Base-by-base conservation (phyloP, 1,140 invertebrate species). In the Neodiprion virginianus region DNA sequence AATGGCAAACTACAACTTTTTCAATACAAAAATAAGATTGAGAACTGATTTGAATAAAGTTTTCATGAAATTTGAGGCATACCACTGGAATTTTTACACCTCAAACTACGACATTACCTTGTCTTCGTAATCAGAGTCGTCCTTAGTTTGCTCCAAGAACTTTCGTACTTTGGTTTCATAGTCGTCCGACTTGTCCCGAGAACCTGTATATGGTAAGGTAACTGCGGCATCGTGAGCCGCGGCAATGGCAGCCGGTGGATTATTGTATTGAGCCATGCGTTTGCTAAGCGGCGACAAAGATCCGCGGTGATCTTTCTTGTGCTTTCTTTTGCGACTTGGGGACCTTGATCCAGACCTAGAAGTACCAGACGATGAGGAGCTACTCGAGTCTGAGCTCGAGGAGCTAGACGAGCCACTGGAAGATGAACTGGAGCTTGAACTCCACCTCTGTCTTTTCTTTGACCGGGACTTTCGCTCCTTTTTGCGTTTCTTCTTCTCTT, bases 41-140 rank as follows among this genome's bases (percentile, higher is more conserved):
- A 40, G 28, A 40, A 40, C 28, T 40, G 28, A 40, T 40, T 40
- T 40, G 28, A 40, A 40, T 40, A 40, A 40, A 40, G 28, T 40
- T 40, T 40, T 40, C 8, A 17, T 14, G 53, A 61, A 61, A 17
- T 14, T 61, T 9, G 53, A 61, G 28, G 28, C 28, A 61, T 17
- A 61, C n/a, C n/a, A 61, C 53, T 61, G 53, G 53, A 61, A 61
- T 61, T 61, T 61, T 0, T 14, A 17, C n/a, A 61, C 8, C n/a
- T 61, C 53, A 17, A 61, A 12, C 11, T 50, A n/a, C 73, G 48
- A 40, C 48, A 11, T n/a, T 79, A 86, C 90, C 85, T 95, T 95
- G 69, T 93, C 92, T 83, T 95, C 94, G 80, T 95, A 96, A 84
- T 95, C 94, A 0, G 94, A 94, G 81, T 96, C 95, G 79, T 94